phyloP scores from a whole-genome alignment of 2,113 vertebrate genomes.

The Leucopternis melanops region DNA sequence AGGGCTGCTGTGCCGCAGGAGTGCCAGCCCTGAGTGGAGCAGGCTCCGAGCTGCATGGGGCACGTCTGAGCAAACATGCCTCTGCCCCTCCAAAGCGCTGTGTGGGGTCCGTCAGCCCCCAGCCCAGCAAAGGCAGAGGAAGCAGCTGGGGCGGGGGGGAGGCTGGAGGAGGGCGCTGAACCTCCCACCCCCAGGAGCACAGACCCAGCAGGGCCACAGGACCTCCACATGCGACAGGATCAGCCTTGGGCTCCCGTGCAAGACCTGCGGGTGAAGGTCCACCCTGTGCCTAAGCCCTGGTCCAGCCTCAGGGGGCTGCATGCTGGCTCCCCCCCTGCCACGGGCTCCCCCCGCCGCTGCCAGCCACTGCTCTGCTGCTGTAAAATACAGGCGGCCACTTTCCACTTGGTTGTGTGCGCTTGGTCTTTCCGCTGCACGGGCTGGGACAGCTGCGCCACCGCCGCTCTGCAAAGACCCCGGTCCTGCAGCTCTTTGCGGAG shows the following conservation, averaged over 20 bases:
- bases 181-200: neutral
- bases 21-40: accelerated
- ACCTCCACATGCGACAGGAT: accelerated
- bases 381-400: accelerated
- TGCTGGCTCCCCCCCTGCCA: neutral
- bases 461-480: accelerated
- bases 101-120: neutral
- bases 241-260: accelerated
- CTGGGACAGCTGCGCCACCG: neutral
- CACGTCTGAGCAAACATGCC: accelerated
- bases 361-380: neutral
- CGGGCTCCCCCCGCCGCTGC: accelerated
- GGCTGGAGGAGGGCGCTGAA: neutral
- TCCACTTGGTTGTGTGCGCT: accelerated
- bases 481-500: neutral
- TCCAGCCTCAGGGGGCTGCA: too few species aligned
- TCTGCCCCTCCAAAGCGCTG: too few species aligned
- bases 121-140: neutral
- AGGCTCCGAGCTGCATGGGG: neutral
- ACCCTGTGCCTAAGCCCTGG: neutral
- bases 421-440: accelerated
- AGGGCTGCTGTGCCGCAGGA: accelerated
- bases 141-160: accelerated
- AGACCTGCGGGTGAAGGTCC: accelerated
- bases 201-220: accelerated